Percentiles rank a stretch among this genome's conserved stretches.
phyloP scores from a whole-genome alignment of 1,140 invertebrate genomes.

The Lucilia sericata region DNA sequence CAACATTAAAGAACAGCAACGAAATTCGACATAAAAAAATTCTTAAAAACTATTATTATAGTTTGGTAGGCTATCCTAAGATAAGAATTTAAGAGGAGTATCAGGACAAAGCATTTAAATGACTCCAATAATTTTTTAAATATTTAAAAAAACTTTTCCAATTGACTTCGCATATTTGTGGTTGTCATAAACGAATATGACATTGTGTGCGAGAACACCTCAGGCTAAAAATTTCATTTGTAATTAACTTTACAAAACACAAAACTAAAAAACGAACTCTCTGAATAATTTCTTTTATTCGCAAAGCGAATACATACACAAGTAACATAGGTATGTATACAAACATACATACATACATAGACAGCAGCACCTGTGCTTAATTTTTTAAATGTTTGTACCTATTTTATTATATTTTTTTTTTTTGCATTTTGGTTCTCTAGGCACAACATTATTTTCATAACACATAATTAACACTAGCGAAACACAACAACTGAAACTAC shows the following conservation, averaged over 20 bases:
- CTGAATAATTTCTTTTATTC: constrained; percentile 40
- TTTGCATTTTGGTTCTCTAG: neutral
- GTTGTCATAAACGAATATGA: neutral
- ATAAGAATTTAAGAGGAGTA: neutral
- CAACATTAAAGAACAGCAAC: too few relatives aligned
- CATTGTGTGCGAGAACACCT: constrained; percentile 32
- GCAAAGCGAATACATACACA: neutral
- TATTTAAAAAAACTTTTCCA: too few relatives aligned
- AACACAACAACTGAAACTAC: neutral
- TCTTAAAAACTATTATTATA: too few relatives aligned
- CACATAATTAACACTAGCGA: constrained; percentile 37
- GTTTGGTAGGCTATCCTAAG: too few relatives aligned
- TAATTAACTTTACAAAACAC: constrained; percentile 38
- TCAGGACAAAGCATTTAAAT: too few relatives aligned
- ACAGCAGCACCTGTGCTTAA: constrained; percentile 27
- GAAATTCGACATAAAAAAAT: too few relatives aligned
- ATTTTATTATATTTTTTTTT: neutral
- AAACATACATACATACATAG: too few relatives aligned
- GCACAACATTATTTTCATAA: constrained; percentile 27
- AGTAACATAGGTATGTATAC: neutral
- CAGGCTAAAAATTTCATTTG: constrained; percentile 35
- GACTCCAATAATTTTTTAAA: too few relatives aligned
- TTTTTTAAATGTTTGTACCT: neutral
- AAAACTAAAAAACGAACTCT: neutral
- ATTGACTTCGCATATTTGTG: neutral